Base-by-base conservation (phyloP, 2,888 invertebrate genomes). In the Phymatocera aterrima region DNA sequence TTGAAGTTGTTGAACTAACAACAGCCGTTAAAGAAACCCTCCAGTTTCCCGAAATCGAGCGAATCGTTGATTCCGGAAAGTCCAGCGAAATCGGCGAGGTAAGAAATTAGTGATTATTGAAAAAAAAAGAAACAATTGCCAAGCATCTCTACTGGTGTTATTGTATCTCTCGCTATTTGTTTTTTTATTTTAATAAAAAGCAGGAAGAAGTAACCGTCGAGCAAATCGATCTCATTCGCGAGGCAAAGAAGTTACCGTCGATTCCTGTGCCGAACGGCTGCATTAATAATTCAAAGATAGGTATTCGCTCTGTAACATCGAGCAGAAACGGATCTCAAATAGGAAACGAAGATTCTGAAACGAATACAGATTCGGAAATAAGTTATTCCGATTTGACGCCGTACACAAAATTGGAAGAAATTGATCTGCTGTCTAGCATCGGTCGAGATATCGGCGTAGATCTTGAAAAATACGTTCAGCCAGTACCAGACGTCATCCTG, bases 401-500 rank as follows among this genome's bases (percentile, higher is more conserved):
- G 0, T 89, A 87, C 77, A 86, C 85, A 15, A 87, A 88, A 75
- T 85, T 90, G 80, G 89, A 90, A 60, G 90, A 89, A 74, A 90
- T 90, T 79, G 90, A 90, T 82, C 81, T 90, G 2, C 79, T 90
- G 6, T 90, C 90, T 54, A 89, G 88, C 72, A 90, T 90, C 80
- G 88, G 88, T 31, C 86, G 86, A 6, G 88, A 87, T 79, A 88
- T 89, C 79, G 88, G 88, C 28, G 86, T 87, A 75, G 88, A 89
- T 78, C 85, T 89, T 57, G 88, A 88, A 43, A 89, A 89, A 80
- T 89, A 89, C 87, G 88, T 89, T 21, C 89, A 89, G 78, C 87
- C 88, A 31, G 88, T 90, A 51, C 90, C 90, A 18, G 90, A 90
- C 86, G 87, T 90, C n/a, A 86, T 90, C 12, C 89, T 88, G 21